Evolutionary conservation across 1,140 invertebrate genomes (phyloP), one percentile per base, ranked within the genome.

Genomic region (Galleria mellonella): DNA sequence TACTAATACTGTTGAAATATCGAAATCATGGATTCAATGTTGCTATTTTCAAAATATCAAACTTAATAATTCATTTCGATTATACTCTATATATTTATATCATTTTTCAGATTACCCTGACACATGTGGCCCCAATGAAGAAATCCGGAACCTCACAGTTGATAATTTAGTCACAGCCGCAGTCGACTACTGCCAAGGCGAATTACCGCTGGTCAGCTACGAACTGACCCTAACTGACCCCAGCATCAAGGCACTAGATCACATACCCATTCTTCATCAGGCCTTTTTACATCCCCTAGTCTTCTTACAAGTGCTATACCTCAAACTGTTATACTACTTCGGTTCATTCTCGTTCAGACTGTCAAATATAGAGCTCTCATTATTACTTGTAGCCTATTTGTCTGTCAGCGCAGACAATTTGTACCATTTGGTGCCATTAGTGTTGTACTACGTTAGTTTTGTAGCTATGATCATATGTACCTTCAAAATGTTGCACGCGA

Each of bases 151-250:
- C 56, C 86, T 96, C 33, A 93, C 92, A 0, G 93, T 96, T 63
- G 92, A 94, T 29, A 90, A 92, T 48, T 65, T 97, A 23, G 92
- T 96, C 0, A 91, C 92, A 2, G 94, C 94, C 0, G 94, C 95
- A 5, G 90, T 92, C 9, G 91, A 92, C 62, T 96, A 96, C 48
- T 91, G 93, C 9, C 90, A 91, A 29, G 94, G 94, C 9, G 89
- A 92, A 43, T 76, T 96, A 44, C 94, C 94, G 1, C 74, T 92
- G 37, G 91, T 96, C 14, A 94, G 92, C 42, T 89, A 90, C 32
- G 90, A 91, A 9, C 75, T 96, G 4, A 92, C 92, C 30, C 85
- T 94, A 2, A 88, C 91, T 3, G 90, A 92, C 49, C 91, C 91
- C 0, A 85, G 88, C 51, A 81, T 91, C 40, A 87, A 89, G 45